Percentiles rank a stretch among this genome's conserved stretches.
Evolutionary conservation across 2,797 vertebrate genomes (phyloP).

Genomic region (Cyclura pinguis): DNA sequence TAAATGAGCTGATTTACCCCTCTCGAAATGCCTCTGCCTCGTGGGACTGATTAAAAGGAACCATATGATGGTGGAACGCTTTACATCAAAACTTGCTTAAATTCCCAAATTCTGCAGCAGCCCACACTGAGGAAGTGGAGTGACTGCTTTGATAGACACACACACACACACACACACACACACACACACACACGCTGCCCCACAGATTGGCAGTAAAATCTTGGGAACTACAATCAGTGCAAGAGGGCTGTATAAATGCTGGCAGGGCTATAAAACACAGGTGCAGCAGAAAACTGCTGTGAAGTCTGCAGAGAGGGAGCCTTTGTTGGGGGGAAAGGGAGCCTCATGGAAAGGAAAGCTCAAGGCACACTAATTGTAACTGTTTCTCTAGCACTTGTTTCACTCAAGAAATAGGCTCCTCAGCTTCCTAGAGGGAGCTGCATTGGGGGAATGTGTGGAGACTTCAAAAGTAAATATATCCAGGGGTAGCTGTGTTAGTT

Average conservation of each 20-base stretch:
- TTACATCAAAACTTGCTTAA: not conserved
- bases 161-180: not conserved
- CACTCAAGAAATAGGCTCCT: constrained; percentile 3
- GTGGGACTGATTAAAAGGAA: constrained; percentile 67
- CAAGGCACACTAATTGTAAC: constrained; percentile 13
- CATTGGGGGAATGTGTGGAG: not conserved
- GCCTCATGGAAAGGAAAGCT: constrained; percentile 3
- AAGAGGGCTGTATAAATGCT: constrained; percentile 8
- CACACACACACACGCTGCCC: not conserved
- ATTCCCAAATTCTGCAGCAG: constrained; percentile 20
- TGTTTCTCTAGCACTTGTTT: not conserved
- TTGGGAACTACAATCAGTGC: not conserved
- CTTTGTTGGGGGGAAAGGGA: constrained; percentile 15
- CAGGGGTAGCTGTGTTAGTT: too few species aligned
- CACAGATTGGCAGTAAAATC: constrained; percentile 36
- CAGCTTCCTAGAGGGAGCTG: not conserved
- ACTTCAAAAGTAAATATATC: not conserved
- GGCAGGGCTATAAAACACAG: not conserved
- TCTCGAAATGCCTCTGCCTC: constrained; percentile 27
- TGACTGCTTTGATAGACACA: constrained; percentile 12
- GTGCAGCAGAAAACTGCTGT: not conserved
- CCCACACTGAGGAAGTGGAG: constrained; percentile 34
- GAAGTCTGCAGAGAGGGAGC: not conserved
- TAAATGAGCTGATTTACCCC: constrained; percentile 54
- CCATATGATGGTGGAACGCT: constrained; percentile 68